Evolutionary conservation across 2,888 invertebrate genomes (phyloP), one percentile per base, ranked within the genome.

Genomic region (Osmoderma eremita): DNA sequence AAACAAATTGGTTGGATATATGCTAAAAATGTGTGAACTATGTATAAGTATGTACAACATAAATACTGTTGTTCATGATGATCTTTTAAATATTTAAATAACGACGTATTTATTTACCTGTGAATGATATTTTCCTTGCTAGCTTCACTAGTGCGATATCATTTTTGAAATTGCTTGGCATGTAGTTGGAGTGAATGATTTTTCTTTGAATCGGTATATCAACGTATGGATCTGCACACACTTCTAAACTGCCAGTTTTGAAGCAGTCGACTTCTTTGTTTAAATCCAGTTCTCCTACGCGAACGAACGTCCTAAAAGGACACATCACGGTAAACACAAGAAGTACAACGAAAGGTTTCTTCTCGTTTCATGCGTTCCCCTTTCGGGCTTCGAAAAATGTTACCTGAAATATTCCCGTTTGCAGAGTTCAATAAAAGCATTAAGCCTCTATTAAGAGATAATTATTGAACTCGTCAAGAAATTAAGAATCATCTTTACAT

Each of bases 261-360:
- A 78, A 77, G 74, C 87, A 87, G 71, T 86, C 85, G 15, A 73
- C 77, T 66, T 80, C 80, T n/a, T 78, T 80, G 51, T 73, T 76
- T 30, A 82, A 69, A 75, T 86, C 81, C 30, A 87, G 85, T 68
- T 90, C 90, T 0, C 90, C 90, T 20, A 90, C 78, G 22, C 89
- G 84, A 4, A 88, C 85, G 41, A 85, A 83, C 50, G 83, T 78
- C 67, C 88, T 88, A 73, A 62, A 76, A 75, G 6, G 1, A 6
- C 30, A 30, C 30, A 5, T n/a, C n/a, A 24, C 3, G 3, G 24
- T 24, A 24, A 30, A 30, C 5, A 30, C 10, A 30, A 30, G 10
- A 24, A 3, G 24, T 5, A 24, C 3, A 24, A 4, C 5, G 24
- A 24, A n/a, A n/a, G n/a, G n/a, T n/a, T n/a, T n/a, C n/a, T n/a